Evolutionary conservation across 1,140 invertebrate genomes (phyloP).

Genomic region (Cydia splendana): DNA sequence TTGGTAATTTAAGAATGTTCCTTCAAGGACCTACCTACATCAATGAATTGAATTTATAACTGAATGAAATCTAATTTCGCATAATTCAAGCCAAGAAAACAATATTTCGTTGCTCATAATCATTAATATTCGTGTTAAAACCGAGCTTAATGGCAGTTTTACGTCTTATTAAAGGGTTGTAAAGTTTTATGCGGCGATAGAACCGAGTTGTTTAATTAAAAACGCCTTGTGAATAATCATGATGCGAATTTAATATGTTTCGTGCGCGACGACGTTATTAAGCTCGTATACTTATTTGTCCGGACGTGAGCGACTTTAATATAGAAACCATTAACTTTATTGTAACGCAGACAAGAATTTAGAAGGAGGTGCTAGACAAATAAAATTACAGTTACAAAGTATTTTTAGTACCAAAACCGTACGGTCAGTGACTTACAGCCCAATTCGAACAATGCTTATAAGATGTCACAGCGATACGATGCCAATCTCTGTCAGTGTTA

Average conservation of each 20-base stretch:
- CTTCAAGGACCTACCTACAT: background rate
- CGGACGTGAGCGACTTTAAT: constrained; percentile 26
- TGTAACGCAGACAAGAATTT: constrained; percentile 6
- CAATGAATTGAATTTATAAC: background rate
- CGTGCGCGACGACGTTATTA: constrained; percentile 41
- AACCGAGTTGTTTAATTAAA: constrained; percentile 74
- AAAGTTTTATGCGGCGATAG: constrained; percentile 72
- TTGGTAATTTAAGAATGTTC: too few relatives aligned
- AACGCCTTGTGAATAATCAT: constrained; percentile 76
- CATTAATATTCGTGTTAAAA: constrained; percentile 74
- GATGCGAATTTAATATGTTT: constrained; percentile 56
- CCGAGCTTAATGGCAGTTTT: constrained; percentile 66
- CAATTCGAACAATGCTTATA: too few relatives aligned
- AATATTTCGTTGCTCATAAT: constrained; percentile 69
- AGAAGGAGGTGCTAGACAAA: background rate
- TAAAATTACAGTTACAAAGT: background rate
- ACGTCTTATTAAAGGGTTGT: constrained; percentile 78
- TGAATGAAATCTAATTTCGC: background rate
- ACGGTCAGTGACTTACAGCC: too few relatives aligned
- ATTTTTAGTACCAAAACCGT: background rate
- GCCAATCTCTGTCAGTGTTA: too few relatives aligned
- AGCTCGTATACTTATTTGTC: constrained; percentile 38
- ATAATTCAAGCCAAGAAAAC: constrained; percentile 17
- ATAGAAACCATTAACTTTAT: constrained; percentile 10
- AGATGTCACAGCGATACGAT: too few relatives aligned